Percentiles rank a stretch among this genome's conserved stretches.
phyloP scores from a whole-genome alignment of 2,888 invertebrate species.

The Pyrgus malvae region DNA sequence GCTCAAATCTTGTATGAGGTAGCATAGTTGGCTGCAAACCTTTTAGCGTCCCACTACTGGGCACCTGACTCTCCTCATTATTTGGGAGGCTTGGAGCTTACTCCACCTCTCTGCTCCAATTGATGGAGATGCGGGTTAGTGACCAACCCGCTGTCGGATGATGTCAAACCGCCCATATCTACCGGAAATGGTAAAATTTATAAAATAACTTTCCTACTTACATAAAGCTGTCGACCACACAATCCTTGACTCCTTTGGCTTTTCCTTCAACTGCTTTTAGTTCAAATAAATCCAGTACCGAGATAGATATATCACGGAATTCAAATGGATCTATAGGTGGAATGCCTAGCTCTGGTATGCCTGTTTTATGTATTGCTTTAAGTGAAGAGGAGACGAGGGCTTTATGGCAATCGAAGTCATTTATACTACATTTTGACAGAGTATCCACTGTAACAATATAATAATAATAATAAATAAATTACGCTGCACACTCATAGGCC shows the following conservation, averaged over 20 bases:
- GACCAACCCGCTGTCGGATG: too few species aligned
- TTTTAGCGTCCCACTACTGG: too few species aligned
- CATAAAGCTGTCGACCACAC: constrained; percentile 44
- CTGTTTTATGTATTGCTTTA: constrained; percentile 39
- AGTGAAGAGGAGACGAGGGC: constrained; percentile 37
- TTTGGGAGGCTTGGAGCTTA: too few species aligned
- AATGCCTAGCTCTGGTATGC: constrained; percentile 44
- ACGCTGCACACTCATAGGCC: too few species aligned
- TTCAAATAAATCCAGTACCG: constrained; percentile 39
- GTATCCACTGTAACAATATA: constrained; percentile 47
- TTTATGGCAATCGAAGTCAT: constrained; percentile 44
- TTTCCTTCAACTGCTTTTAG: constrained; percentile 44
- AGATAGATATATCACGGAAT: constrained; percentile 40
- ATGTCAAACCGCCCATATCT: too few species aligned
- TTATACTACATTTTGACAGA: constrained; percentile 45
- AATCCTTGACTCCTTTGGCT: constrained; percentile 47
- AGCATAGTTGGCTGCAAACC: too few species aligned
- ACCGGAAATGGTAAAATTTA: neutral
- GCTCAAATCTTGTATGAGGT: too few species aligned
- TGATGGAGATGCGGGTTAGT: too few species aligned
- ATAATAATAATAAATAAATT: too few species aligned
- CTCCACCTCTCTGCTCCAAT: too few species aligned
- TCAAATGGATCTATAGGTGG: constrained; percentile 47
- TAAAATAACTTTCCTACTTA: constrained; percentile 34
- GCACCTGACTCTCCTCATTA: too few species aligned